Evolutionary conservation across 2,888 invertebrate species (phyloP).

Genomic region (Vesta saturnalis): DNA sequence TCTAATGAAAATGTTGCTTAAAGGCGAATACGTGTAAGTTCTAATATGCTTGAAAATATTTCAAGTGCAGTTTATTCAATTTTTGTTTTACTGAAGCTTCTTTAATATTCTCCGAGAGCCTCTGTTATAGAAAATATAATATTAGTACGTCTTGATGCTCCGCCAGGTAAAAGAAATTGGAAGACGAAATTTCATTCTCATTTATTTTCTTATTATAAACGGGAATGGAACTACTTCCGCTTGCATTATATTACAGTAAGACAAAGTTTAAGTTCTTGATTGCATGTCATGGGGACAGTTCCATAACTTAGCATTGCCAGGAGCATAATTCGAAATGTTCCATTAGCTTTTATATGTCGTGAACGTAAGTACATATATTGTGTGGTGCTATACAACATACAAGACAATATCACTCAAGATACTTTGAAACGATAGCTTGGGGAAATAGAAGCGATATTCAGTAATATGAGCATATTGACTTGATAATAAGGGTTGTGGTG

Average conservation of each 20-base stretch:
- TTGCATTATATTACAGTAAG: not conserved
- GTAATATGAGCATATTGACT: constrained; percentile 34
- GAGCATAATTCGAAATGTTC: constrained; percentile 21
- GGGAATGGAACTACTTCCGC: not conserved
- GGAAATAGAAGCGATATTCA: constrained; percentile 31
- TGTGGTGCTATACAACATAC: constrained; percentile 21
- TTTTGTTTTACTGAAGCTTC: not conserved
- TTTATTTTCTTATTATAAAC: not conserved
- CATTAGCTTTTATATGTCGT: constrained; percentile 24
- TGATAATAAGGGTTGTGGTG: constrained; percentile 33
- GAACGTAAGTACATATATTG: constrained; percentile 24
- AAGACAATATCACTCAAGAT: constrained; percentile 36
- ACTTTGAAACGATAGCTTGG: constrained; percentile 33
- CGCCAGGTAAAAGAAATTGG: constrained; percentile 1
- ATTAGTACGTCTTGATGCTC: not conserved
- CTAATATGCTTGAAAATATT: too few species aligned
- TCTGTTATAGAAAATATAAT: not conserved
- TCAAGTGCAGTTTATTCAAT: too few species aligned
- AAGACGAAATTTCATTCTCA: constrained; percentile 1
- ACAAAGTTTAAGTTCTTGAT: constrained; percentile 12
- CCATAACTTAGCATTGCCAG: constrained; percentile 15
- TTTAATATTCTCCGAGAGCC: not conserved
- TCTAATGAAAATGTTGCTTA: not conserved
- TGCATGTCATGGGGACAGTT: constrained; percentile 19
- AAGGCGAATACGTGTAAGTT: constrained; percentile 29